Evolutionary conservation across 2,797 vertebrate species (phyloP).

Genomic region (Perodicticus potto): DNA sequence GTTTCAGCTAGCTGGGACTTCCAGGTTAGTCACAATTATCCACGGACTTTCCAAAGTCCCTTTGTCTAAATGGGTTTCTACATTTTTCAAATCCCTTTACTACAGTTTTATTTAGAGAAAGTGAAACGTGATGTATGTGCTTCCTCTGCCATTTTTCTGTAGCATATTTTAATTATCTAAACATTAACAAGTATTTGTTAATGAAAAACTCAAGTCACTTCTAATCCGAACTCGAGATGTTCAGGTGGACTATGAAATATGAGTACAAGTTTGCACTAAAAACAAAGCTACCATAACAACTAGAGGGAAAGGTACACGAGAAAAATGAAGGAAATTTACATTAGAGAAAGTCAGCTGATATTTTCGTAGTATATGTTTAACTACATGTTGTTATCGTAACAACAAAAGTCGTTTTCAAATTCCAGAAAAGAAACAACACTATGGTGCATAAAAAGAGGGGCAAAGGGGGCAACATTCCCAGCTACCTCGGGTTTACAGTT

Average conservation of each 20-base stretch:
- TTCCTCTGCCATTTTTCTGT: conserved; percentile 11
- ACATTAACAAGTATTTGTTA: conserved; percentile 46
- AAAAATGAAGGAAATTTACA: conserved; percentile 41
- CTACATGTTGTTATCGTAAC: conserved; percentile 40
- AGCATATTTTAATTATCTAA: conserved; percentile 35
- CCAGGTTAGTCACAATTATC: neutral
- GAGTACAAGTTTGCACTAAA: conserved; percentile 76
- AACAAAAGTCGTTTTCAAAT: conserved; percentile 67
- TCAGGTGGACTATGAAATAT: conserved; percentile 53
- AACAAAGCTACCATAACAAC: conserved; percentile 57
- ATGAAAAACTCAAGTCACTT: conserved; percentile 74
- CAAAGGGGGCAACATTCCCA: neutral
- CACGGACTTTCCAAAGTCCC: neutral
- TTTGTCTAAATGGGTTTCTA: neutral
- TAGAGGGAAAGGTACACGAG: conserved; percentile 1
- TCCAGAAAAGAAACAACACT: neutral
- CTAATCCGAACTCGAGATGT: conserved; percentile 68
- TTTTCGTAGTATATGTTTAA: conserved; percentile 58
- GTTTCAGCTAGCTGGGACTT: neutral
- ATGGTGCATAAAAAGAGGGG: neutral
- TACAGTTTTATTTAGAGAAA: neutral
- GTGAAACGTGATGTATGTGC: neutral
- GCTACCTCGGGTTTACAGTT: neutral
- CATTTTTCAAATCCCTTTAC: neutral
- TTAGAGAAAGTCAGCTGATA: conserved; percentile 68